These are phyloP conservation scores for Patiria pectinifera DNA, from an alignment of 53 echinoderm and acorn worm genomes.

Conservation along the genomic window DNA sequence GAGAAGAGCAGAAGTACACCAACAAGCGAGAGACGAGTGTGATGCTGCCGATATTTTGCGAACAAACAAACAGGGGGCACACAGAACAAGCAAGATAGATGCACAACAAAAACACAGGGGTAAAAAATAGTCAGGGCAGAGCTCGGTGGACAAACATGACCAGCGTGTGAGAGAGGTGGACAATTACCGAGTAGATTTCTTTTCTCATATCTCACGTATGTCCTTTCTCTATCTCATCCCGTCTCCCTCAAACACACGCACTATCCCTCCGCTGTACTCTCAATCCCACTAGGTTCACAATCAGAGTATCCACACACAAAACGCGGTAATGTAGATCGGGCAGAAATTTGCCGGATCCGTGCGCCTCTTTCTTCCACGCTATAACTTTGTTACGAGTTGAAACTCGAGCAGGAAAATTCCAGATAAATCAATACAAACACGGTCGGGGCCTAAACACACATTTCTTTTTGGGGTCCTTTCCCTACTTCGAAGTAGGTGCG, in stretches of 20 bases:
- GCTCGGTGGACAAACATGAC: neutral
- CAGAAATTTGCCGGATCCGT: neutral
- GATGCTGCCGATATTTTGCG: neutral
- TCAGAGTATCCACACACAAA: neutral
- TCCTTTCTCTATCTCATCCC: neutral
- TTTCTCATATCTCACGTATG: neutral
- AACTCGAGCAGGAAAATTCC: slow-evolving; percentile 32
- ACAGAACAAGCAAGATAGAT: neutral
- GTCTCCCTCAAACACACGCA: neutral
- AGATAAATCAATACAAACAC: slow-evolving; percentile 31
- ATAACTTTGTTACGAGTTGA: slow-evolving; percentile 58
- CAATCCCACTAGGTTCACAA: neutral
- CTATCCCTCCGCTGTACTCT: too few relatives aligned
- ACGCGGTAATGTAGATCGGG: neutral
- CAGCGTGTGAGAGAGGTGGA: neutral
- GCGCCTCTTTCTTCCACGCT: neutral
- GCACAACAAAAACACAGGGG: neutral
- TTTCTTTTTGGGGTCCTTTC: neutral
- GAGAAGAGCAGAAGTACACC: neutral
- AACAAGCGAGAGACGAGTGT: neutral
- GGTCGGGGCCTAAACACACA: slow-evolving; percentile 28
- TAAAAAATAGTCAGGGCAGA: neutral
- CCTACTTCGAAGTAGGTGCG: slow-evolving; percentile 8
- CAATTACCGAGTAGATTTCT: neutral
- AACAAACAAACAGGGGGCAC: neutral